Evolutionary conservation across 2,888 invertebrate genomes (phyloP).

Genomic region (Ophion obscuratus): DNA sequence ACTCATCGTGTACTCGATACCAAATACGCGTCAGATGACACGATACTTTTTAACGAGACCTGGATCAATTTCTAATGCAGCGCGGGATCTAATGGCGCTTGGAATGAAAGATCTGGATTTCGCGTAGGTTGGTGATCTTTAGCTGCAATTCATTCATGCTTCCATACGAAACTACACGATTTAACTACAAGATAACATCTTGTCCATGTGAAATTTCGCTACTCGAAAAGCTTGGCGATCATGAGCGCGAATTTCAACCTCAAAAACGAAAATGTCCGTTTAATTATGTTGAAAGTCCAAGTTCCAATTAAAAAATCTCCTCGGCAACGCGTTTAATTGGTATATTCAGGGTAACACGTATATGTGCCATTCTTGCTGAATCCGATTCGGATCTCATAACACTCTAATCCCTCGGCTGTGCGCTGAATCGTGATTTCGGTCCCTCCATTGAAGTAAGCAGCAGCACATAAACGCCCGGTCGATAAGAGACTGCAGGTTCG

Average conservation of each 20-base stretch:
- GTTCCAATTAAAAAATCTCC: not conserved
- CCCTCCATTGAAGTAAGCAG: constrained; percentile 54
- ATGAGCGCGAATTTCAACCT: too few relatives aligned
- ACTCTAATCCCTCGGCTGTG: constrained; percentile 26
- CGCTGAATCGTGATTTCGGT: constrained; percentile 39
- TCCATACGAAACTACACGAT: not conserved
- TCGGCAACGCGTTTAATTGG: not conserved
- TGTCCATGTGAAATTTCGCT: not conserved
- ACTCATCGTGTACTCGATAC: constrained; percentile 18
- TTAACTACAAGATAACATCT: not conserved
- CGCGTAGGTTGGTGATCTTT: not conserved
- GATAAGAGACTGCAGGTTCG: constrained; percentile 62
- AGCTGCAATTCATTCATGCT: constrained; percentile 2
- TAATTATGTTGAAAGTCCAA: not conserved
- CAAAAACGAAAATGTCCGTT: too few relatives aligned
- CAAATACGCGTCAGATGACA: not conserved
- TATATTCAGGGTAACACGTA: not conserved
- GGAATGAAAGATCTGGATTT: not conserved
- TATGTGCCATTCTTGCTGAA: constrained; percentile 7
- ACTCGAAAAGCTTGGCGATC: too few relatives aligned
- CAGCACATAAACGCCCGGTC: constrained; percentile 41
- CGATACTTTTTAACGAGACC: constrained; percentile 3
- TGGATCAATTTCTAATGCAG: constrained; percentile 28
- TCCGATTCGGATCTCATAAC: constrained; percentile 31
- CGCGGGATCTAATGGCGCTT: not conserved